Conservation (phyloP, 2,113 vertebrate genomes). For the Pseudopodoces humilis region DNA sequence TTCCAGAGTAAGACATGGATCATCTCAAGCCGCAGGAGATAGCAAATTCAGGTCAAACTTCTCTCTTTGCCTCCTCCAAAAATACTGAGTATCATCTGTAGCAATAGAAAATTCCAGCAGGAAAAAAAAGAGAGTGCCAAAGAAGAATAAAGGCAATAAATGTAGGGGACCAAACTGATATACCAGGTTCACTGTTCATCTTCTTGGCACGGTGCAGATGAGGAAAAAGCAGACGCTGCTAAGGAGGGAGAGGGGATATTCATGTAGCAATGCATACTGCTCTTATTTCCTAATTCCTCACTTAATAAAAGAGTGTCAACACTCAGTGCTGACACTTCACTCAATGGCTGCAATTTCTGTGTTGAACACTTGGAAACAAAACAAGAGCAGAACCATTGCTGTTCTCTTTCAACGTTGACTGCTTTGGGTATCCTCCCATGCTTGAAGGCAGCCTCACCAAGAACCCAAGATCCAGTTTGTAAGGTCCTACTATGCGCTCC, state of each 20-base stretch:
- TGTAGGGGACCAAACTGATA: fast-evolving
- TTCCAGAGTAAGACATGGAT: neutral
- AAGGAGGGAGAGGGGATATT: neutral
- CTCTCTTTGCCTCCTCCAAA: neutral
- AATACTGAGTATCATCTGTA: neutral
- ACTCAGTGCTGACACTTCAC: neutral
- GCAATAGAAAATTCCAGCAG: neutral
- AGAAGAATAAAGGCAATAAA: neutral
- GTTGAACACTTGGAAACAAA: neutral
- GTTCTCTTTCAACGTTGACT: neutral
- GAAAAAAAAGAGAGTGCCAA: neutral
- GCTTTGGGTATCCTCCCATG: neutral
- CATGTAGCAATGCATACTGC: neutral
- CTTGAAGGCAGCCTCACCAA: neutral
- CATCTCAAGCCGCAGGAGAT: neutral
- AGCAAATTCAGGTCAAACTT: neutral
- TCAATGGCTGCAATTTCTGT: neutral
- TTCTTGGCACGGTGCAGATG: neutral
- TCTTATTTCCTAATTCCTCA: neutral
- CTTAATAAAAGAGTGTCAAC: neutral
- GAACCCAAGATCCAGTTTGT: neutral
- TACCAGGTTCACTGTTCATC: neutral
- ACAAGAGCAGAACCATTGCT: neutral
- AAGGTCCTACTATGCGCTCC: neutral
- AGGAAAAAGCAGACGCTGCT: neutral